Evolutionary conservation across 1,140 invertebrate species (phyloP).

Genomic region (Aphis craccivora): DNA sequence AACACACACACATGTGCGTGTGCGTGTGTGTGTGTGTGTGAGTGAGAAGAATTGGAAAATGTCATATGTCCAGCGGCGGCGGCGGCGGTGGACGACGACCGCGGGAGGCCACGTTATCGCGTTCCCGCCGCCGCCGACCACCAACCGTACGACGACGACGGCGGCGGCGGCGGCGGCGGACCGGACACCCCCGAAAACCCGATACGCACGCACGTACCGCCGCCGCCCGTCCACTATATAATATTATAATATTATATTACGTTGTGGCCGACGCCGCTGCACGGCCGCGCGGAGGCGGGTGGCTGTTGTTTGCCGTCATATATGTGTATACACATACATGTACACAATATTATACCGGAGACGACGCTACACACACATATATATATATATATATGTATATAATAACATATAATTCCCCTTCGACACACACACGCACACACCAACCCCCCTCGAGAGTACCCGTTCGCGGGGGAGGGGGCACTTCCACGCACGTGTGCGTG

Average conservation of each 20-base stretch:
- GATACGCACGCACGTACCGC: conserved; percentile 35
- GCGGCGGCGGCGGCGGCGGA: neutral
- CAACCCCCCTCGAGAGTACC: neutral
- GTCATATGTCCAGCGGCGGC: conserved; percentile 48
- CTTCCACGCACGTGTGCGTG: neutral
- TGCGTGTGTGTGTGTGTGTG: conserved; percentile 21
- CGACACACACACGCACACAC: neutral
- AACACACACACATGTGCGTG: neutral
- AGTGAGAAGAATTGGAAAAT: conserved; percentile 55
- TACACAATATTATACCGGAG: neutral
- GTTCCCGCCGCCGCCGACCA: conserved; percentile 32
- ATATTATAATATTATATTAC: conserved; percentile 42
- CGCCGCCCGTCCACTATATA: neutral
- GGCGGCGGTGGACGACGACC: conserved; percentile 31
- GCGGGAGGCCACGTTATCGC: conserved; percentile 52
- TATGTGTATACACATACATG: neutral
- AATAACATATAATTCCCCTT: conserved; percentile 28
- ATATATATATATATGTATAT: conserved; percentile 22
- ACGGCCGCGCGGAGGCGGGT: neutral
- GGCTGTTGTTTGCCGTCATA: neutral
- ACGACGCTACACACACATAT: neutral
- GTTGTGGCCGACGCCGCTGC: conserved; percentile 6
- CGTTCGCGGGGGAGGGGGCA: neutral
- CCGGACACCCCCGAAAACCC: conserved; percentile 53
- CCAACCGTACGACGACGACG: neutral